phyloP scores from a whole-genome alignment of 2,797 vertebrate genomes.

The Podargus strigoides region DNA sequence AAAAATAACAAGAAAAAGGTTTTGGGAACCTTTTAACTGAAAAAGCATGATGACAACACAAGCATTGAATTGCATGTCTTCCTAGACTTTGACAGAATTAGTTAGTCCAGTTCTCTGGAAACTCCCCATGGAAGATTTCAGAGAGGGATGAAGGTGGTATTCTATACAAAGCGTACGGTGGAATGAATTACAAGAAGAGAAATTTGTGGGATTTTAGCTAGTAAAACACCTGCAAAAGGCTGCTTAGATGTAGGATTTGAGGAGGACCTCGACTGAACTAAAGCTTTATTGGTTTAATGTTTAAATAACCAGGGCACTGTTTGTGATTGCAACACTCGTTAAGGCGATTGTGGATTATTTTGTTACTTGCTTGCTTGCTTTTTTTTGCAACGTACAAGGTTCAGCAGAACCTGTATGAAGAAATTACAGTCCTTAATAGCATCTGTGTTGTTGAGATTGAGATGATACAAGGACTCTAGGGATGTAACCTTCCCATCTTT shows the following conservation, averaged over 20 bases:
- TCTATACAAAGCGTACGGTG: neutral
- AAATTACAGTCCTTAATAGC: neutral
- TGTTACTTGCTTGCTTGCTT: neutral
- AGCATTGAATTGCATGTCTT: neutral
- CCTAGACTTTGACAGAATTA: neutral
- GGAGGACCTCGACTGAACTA: neutral
- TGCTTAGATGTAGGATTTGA: slow-evolving; percentile 13
- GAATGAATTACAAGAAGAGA: neutral
- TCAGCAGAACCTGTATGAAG: neutral
- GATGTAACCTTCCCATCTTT: neutral
- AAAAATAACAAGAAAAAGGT: neutral
- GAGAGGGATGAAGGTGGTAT: slow-evolving; percentile 6
- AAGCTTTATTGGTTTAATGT: neutral
- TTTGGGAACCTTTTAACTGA: neutral
- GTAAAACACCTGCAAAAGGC: slow-evolving; percentile 1
- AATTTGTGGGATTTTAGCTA: neutral
- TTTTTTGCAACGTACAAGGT: neutral
- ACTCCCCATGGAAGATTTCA: neutral
- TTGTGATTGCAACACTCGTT: neutral
- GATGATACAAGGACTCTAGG: neutral
- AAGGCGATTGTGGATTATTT: neutral
- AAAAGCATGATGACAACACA: neutral
- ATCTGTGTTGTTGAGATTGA: neutral
- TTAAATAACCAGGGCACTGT: neutral
- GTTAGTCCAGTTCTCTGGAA: neutral